phyloP scores from a whole-genome alignment of 2,113 vertebrate genomes.

The Sitta europaea region DNA sequence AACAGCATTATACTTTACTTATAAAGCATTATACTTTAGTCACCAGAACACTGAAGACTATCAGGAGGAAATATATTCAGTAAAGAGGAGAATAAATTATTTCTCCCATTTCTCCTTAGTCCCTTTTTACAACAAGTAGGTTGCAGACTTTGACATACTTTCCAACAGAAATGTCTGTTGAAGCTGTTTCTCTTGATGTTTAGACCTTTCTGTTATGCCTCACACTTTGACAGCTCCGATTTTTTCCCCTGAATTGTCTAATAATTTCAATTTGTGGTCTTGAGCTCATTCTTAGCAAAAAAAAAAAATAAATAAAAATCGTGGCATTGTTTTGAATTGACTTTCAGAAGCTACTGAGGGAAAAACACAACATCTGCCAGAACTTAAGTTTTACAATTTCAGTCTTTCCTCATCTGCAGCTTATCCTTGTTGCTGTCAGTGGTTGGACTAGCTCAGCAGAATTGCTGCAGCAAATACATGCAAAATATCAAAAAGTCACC shows the following conservation, averaged over 20 bases:
- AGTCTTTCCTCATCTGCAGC: background rate
- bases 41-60: conserved; percentile 28
- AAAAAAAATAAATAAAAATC: background rate
- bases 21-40: background rate
- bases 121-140: background rate
- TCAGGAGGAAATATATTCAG: background rate
- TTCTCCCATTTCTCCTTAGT: background rate
- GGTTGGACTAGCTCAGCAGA: background rate
- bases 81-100: background rate
- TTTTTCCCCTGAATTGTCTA: background rate
- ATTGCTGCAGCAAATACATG: background rate
- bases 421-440: background rate
- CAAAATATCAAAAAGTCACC: background rate
- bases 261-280: background rate
- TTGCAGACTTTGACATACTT: background rate
- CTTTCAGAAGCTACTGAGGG: background rate
- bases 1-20: background rate
- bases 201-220: background rate
- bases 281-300: background rate
- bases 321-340: background rate
- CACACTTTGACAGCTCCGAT: background rate
- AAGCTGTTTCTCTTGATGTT: background rate
- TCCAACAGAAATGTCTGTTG: background rate
- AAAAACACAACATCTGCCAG: background rate
- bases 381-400: background rate